Evolutionary conservation across 2,113 vertebrate species (phyloP).

Genomic region (Thomomys bottae): DNA sequence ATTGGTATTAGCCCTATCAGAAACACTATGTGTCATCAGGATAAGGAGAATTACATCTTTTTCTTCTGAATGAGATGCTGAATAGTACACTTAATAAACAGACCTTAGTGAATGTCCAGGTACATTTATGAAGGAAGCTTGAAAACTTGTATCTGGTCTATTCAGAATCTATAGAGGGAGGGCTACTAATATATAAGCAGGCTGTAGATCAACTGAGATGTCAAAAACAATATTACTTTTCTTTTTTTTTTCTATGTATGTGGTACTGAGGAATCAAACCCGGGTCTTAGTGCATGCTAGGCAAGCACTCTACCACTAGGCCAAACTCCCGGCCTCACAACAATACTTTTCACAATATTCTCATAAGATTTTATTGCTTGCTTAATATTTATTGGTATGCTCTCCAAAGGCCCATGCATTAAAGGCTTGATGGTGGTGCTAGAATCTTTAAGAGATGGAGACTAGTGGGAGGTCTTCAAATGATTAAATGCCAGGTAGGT

Average conservation of each 20-base stretch:
- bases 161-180: not conserved
- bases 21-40: not conserved
- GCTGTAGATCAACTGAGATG: not conserved
- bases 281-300: no score
- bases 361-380: not conserved
- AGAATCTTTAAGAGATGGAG: not conserved
- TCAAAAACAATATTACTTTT: not conserved
- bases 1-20: not conserved
- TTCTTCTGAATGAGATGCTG: not conserved
- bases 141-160: not conserved
- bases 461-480: not conserved
- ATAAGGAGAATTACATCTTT: not conserved
- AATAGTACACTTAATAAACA: not conserved
- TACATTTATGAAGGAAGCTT: not conserved
- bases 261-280: no score
- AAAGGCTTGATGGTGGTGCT: not conserved
- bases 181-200: not conserved
- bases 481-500: not conserved
- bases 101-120: not conserved
- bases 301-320: no score
- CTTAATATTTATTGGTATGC: no score
- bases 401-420: not conserved
- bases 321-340: no score
- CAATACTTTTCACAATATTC: not conserved
- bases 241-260: no score